Evolutionary conservation across 2,888 invertebrate species (phyloP).

Genomic region (Dolichomitus sp.): DNA sequence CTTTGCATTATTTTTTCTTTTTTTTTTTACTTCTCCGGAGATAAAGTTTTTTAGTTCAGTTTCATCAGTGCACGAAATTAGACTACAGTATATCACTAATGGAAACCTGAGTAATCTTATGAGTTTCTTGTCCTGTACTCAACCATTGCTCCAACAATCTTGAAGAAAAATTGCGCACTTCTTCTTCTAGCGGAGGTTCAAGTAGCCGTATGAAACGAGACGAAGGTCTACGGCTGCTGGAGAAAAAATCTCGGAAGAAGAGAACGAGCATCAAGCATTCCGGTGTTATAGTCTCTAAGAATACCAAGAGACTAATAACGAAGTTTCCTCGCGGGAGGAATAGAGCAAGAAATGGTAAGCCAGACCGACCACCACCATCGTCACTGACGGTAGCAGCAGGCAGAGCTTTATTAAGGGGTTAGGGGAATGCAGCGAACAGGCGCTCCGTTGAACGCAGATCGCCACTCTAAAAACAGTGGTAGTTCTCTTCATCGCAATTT

Average conservation of each 20-base stretch:
- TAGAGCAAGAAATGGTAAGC: conserved; percentile 63
- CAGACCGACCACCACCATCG: conserved; percentile 8
- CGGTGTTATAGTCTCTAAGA: conserved; percentile 18
- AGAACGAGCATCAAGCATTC: conserved; percentile 10
- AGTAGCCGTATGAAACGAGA: conserved; percentile 34
- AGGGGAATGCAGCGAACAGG: conserved; percentile 47
- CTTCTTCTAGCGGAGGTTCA: conserved; percentile 8
- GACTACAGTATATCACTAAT: background rate
- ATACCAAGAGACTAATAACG: conserved; percentile 65
- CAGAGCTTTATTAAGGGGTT: conserved; percentile 67
- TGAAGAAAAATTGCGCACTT: conserved; percentile 30
- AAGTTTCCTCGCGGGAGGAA: conserved; percentile 59
- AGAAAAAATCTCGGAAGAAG: conserved; percentile 42
- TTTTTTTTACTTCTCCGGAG: no score
- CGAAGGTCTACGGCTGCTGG: conserved; percentile 2
- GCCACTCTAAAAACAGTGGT: conserved; percentile 18
- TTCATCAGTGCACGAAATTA: conserved; percentile 8
- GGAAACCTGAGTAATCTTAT: background rate
- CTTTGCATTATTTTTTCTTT: background rate
- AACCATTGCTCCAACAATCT: conserved; percentile 15
- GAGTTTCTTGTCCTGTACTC: background rate
- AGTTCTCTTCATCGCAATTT: conserved; percentile 8
- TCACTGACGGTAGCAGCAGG: conserved; percentile 36
- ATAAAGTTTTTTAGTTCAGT: background rate
- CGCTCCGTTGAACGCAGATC: conserved; percentile 27